phyloP scores from a whole-genome alignment of 2,113 vertebrate species.

The Ranitomeya imitator region DNA sequence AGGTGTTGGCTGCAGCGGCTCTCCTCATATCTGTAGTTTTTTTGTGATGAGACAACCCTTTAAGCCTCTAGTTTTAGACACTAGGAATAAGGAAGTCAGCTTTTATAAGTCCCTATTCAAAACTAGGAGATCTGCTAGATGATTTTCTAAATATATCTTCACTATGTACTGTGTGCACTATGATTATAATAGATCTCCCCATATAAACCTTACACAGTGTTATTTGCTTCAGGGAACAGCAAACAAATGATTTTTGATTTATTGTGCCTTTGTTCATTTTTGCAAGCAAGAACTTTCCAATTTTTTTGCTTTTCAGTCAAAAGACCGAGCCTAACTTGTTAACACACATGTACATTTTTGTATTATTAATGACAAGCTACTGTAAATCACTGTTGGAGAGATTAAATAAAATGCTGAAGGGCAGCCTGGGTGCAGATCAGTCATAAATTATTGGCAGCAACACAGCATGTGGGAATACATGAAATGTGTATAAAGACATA shows the following conservation, averaged over 20 bases:
- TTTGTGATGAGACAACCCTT: not conserved
- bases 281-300: constrained; percentile 61
- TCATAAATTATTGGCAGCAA: constrained; percentile 94
- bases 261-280: constrained; percentile 59
- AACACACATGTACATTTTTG: constrained; percentile 87
- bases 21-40: too few species aligned
- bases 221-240: constrained; percentile 61
- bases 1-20: too few species aligned
- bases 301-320: constrained; percentile 64
- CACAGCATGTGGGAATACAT: constrained; percentile 80
- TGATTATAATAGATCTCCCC: constrained; percentile 37
- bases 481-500: constrained; percentile 79
- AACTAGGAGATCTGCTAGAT: not conserved
- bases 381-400: constrained; percentile 78
- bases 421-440: constrained; percentile 85
- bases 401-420: constrained; percentile 95
- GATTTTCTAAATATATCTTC: constrained; percentile 23
- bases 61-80: not conserved
- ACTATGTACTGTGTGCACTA: constrained; percentile 26
- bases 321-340: constrained; percentile 82
- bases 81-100: not conserved
- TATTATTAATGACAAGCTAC: constrained; percentile 86
- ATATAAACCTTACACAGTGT: constrained; percentile 31
- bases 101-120: not conserved
- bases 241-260: constrained; percentile 57